Percentiles rank a stretch among this genome's conserved stretches.
phyloP scores from a whole-genome alignment of 2,113 vertebrate genomes.

The Chaetorhynchus papuensis region DNA sequence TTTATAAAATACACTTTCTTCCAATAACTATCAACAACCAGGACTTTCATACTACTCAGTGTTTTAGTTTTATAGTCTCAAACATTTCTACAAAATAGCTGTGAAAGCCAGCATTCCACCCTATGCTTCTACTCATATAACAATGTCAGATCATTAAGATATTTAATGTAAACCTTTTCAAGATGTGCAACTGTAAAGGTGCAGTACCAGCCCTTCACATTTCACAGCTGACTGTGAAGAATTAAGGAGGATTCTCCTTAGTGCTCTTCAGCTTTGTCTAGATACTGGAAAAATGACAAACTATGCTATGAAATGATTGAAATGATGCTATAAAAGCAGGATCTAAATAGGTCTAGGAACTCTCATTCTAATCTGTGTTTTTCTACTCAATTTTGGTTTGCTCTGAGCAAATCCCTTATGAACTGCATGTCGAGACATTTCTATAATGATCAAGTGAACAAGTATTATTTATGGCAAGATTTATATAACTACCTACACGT shows the following conservation, averaged over 20 bases:
- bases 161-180: background rate
- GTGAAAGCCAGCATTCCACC: background rate
- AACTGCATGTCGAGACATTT: background rate
- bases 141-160: background rate
- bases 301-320: background rate
- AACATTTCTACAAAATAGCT: background rate
- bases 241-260: background rate
- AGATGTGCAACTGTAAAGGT: background rate
- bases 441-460: background rate
- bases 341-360: background rate
- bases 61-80: background rate
- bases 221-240: background rate
- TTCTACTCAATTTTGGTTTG: constrained; percentile 9
- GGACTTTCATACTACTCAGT: background rate
- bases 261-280: background rate
- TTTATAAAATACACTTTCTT: background rate
- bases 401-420: constrained; percentile 24
- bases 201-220: background rate
- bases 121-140: background rate
- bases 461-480: constrained; percentile 47
- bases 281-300: background rate
- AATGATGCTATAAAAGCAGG: background rate
- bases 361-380: background rate
- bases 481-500: constrained; percentile 20
- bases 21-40: background rate